These are phyloP conservation scores for Phaedon cochleariae DNA, from an alignment of 2,888 invertebrate species.

Conservation along the genomic window DNA sequence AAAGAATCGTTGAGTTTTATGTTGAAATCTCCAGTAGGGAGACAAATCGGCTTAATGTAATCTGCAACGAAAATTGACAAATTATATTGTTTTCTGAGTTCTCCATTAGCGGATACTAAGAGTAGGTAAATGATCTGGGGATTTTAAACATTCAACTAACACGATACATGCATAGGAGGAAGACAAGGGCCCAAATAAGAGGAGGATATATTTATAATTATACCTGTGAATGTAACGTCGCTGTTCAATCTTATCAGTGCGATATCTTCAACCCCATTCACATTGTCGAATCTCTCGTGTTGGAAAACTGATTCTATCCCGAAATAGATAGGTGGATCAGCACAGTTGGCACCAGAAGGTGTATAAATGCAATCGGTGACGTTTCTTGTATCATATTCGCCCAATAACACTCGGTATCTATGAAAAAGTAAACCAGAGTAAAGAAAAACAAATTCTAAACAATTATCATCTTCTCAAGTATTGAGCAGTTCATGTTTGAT, in stretches of 20 bases:
- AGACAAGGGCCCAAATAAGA: no score
- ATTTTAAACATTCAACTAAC: no score
- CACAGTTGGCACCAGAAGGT: conserved; percentile 45
- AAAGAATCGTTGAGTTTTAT: conserved; percentile 45
- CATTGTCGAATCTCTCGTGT: conserved; percentile 31
- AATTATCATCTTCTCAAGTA: no score
- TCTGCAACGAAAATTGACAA: conserved; percentile 35
- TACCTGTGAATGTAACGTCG: conserved; percentile 50
- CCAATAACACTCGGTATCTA: conserved; percentile 68
- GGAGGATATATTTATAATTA: no score
- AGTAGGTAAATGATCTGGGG: no score
- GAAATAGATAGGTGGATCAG: conserved; percentile 44
- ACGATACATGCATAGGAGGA: no score
- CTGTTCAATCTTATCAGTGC: conserved; percentile 51
- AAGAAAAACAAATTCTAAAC: no score
- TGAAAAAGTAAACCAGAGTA: conserved; percentile 30
- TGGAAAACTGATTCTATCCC: conserved; percentile 35
- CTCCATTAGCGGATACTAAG: no score
- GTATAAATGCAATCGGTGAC: conserved; percentile 66
- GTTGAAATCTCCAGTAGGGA: conserved; percentile 38
- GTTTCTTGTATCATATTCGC: conserved; percentile 72
- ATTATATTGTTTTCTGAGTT: no score
- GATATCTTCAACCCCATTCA: conserved; percentile 49
- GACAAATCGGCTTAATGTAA: conserved; percentile 51
- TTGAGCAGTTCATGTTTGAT: no score